These are phyloP conservation scores for Tridacna gigas DNA, from an alignment of 2,888 invertebrate genomes.

Conservation along the genomic window DNA sequence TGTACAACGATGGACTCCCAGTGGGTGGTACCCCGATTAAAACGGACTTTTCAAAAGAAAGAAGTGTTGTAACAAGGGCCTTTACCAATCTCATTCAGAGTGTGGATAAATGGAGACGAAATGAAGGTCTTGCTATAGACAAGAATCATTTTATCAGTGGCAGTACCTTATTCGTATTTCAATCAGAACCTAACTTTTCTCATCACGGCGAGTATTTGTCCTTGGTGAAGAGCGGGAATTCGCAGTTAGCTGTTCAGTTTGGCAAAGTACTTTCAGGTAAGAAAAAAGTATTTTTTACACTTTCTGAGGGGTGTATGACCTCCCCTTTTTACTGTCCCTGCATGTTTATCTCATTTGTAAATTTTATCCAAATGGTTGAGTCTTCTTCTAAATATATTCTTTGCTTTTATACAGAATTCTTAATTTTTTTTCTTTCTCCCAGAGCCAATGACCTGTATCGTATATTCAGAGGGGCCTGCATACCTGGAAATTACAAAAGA, in stretches of 20 bases:
- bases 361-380: too few relatives aligned
- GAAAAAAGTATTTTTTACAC: not conserved
- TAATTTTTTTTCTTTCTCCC: not conserved
- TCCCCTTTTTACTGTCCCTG: too few relatives aligned
- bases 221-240: slow-evolving; percentile 37
- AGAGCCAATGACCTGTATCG: slow-evolving; percentile 30
- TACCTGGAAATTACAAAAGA: slow-evolving; percentile 35
- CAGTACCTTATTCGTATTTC: slow-evolving; percentile 37
- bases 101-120: slow-evolving; percentile 47
- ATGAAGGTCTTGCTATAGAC: slow-evolving; percentile 38
- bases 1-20: slow-evolving; percentile 51
- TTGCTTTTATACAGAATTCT: too few relatives aligned
- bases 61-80: slow-evolving; percentile 30
- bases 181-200: slow-evolving; percentile 36
- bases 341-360: too few relatives aligned
- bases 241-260: slow-evolving; percentile 34
- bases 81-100: slow-evolving; percentile 39
- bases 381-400: too few relatives aligned
- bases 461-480: slow-evolving; percentile 10
- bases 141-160: slow-evolving; percentile 23
- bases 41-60: slow-evolving; percentile 22
- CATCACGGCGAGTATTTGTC: slow-evolving; percentile 43
- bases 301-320: too few relatives aligned
- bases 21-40: slow-evolving; percentile 46
- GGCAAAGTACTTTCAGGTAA: slow-evolving; percentile 30